These are phyloP conservation scores for Mesorhabditis belari DNA, from an alignment of 2,888 invertebrate genomes.

Conservation along the genomic window DNA sequence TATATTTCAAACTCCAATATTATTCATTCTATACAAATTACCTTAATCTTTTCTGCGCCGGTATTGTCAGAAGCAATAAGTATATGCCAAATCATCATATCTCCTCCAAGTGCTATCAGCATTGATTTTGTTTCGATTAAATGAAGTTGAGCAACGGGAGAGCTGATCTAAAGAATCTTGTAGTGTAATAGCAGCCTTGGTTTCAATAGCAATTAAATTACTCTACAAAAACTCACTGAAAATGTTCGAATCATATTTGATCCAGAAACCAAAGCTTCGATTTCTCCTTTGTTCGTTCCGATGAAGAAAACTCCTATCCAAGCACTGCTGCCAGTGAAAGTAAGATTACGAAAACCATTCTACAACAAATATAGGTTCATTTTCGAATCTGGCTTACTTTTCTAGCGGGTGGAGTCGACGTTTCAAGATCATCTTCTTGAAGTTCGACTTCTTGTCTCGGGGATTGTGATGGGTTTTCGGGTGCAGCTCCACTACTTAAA, in stretches of 20 bases:
- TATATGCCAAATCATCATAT: neutral
- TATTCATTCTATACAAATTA: too few species aligned
- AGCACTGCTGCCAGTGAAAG: too few species aligned
- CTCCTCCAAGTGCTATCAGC: neutral
- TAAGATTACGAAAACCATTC: too few species aligned
- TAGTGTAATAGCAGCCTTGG: neutral
- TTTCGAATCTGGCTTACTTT: neutral
- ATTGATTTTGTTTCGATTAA: neutral
- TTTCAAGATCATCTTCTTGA: neutral
- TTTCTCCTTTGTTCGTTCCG: neutral
- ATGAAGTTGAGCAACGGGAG: neutral
- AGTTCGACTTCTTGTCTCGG: too few species aligned
- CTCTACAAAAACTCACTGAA: too few species aligned
- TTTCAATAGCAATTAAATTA: too few species aligned
- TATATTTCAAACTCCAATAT: neutral
- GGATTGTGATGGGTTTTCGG: too few species aligned
- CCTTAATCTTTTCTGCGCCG: neutral
- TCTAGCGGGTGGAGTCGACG: neutral
- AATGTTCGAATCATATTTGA: too few species aligned
- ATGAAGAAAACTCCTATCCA: neutral
- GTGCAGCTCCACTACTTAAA: too few species aligned
- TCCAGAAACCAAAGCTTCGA: neutral
- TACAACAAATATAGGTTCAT: neutral
- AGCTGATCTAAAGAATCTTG: neutral
- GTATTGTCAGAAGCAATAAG: neutral